Conservation (phyloP, 2,113 vertebrate genomes). For the Mesembrinibis cayennensis region DNA sequence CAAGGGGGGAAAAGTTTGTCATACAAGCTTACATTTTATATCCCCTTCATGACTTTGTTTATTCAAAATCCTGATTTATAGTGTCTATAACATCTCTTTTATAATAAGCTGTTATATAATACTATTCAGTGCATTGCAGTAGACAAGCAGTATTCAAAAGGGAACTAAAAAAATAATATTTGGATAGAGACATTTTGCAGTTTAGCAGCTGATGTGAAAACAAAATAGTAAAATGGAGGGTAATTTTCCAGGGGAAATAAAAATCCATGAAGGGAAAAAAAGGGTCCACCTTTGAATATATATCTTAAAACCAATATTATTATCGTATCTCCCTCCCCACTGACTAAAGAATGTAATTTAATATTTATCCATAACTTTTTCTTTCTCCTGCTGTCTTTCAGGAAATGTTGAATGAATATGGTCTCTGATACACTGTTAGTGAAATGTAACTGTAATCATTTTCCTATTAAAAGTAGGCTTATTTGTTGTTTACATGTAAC, state of each 20-base stretch:
- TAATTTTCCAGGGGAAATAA: conserved; percentile 13
- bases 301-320: neutral
- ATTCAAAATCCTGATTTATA: conserved; percentile 45
- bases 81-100: conserved; percentile 14
- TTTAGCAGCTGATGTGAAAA: conserved; percentile 30
- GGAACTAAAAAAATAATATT: conserved; percentile 6
- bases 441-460: neutral
- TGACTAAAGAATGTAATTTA: neutral
- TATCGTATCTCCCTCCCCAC: neutral
- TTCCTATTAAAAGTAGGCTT: neutral
- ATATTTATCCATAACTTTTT: neutral
- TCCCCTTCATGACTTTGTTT: conserved; percentile 1
- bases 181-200: conserved; percentile 26
- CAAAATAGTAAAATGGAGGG: conserved; percentile 35
- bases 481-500: neutral
- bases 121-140: conserved; percentile 3
- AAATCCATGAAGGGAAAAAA: neutral
- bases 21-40: neutral
- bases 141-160: conserved; percentile 34
- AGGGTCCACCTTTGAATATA: neutral
- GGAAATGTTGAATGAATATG: neutral
- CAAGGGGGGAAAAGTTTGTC: neutral
- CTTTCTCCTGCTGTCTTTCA: neutral
- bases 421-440: neutral
- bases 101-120: conserved; percentile 40